Conservation (phyloP, 2,797 vertebrate species). For the Periparus ater region DNA sequence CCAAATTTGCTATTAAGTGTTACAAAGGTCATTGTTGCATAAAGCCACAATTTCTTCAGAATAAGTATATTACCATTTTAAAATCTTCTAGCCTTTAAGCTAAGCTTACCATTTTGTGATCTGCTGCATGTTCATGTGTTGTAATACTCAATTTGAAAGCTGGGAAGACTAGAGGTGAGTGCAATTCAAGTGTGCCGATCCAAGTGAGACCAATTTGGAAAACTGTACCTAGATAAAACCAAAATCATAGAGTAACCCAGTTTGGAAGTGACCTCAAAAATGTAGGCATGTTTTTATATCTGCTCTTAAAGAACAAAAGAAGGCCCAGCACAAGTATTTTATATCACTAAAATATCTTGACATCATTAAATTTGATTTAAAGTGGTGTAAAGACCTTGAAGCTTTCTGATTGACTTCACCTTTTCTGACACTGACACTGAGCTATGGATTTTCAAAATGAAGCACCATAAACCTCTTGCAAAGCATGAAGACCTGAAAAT, state of each 20-base stretch:
- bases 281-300: not conserved
- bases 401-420: not conserved
- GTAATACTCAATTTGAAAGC: not conserved
- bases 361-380: not conserved
- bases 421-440: not conserved
- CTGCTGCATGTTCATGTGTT: not conserved
- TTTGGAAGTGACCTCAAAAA: not conserved
- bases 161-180: not conserved
- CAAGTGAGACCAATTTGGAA: not conserved
- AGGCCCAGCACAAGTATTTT: not conserved
- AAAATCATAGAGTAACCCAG: not conserved
- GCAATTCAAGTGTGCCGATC: not conserved
- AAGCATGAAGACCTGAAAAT: not conserved
- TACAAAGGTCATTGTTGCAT: not conserved
- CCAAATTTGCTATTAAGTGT: not conserved
- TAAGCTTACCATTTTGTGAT: not conserved
- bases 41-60: not conserved
- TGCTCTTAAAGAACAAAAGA: not conserved
- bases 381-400: not conserved
- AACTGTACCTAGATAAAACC: not conserved
- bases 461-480: not conserved
- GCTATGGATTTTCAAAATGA: not conserved
- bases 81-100: not conserved
- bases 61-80: not conserved
- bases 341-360: not conserved